Evolutionary conservation across 2,113 vertebrate species (phyloP), one percentile per base, ranked within the genome.

Genomic region (Glareola pratincola): DNA sequence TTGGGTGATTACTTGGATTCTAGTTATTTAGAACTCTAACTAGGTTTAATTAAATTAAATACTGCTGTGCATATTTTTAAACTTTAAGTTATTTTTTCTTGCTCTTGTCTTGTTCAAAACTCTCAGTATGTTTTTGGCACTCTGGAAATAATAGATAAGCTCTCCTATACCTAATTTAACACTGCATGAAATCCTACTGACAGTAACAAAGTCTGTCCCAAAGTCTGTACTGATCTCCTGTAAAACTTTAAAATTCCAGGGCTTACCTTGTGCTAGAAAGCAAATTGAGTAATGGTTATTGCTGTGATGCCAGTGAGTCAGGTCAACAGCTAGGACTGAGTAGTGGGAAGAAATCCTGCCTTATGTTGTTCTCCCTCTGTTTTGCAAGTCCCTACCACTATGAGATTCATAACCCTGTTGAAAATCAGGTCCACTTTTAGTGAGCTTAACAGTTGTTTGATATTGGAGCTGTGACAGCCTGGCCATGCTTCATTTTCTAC

Each of bases 311-410:
- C 37, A 77, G 34, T 36, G 10, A 74, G 20, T 50, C 54, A 53
- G 43, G 19, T 59, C 24, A 66, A 50, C 19, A 85, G 13, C 12
- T 69, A 23, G 8, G 5, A 57, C 11, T n/a, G 19, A 63, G 16
- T 8, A 50, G 17, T 13, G 8, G 14, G 21, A 66, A 37, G 6
- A 82, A 85, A 50, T 74, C 23, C 27, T 36, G 19, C 2, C 1
- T 72, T 64, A 34, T 5, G 2, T 26, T 66, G 6, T 60, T 75
- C 18, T 59, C 4, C 2, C 3, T 13, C 0, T 0, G 2, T 77
- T 80, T 79, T 77, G 14, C 24, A 79, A 57, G 5, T 43, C 10
- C 11, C 9, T 76, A 15, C 8, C 15, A 51, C 43, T 4, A 6
- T 9, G 9, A 8, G 8, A 37, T 71, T 85, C 47, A 51, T 34